Conservation (phyloP, 2,797 vertebrate genomes). For the Orestias chungarensis region DNA sequence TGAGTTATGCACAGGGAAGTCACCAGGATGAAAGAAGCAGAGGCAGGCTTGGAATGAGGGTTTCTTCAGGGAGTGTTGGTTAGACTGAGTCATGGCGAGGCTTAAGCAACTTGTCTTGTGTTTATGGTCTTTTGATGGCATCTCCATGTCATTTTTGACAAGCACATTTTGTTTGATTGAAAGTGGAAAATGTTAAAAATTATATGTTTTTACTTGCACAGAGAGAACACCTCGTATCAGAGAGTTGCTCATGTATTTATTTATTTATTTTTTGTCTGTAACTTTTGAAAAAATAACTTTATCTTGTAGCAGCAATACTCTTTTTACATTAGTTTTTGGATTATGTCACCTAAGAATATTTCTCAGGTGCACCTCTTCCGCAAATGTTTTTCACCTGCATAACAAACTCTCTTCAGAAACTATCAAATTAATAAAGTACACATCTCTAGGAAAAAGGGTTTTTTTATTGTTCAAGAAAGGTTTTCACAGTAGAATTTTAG, state of each 20-base stretch:
- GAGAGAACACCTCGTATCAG: conserved; percentile 8
- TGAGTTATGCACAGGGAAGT: conserved; percentile 33
- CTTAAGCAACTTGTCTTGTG: conserved; percentile 25
- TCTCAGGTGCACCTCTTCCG: conserved; percentile 10
- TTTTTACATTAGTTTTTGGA: conserved; percentile 13
- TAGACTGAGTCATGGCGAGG: conserved; percentile 34
- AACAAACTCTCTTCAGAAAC: background rate
- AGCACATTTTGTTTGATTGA: conserved; percentile 22
- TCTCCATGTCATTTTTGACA: conserved; percentile 4
- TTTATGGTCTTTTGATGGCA: conserved; percentile 44
- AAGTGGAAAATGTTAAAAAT: conserved; percentile 10
- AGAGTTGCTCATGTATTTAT: too few species aligned
- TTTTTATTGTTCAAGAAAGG: too few species aligned
- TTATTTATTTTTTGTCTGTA: conserved; percentile 14
- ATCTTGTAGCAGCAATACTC: background rate
- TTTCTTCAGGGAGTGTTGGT: conserved; percentile 15
- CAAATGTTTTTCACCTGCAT: background rate
- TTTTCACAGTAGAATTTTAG: background rate
- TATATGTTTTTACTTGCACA: background rate
- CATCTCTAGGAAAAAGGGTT: background rate
- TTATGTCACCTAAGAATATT: conserved; percentile 21
- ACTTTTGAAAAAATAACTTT: conserved; percentile 16
- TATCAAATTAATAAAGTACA: background rate
- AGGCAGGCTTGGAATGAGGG: conserved; percentile 15
- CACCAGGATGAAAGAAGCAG: conserved; percentile 13